phyloP scores from a whole-genome alignment of 2,888 invertebrate species.

The Mimachlamys varia region DNA sequence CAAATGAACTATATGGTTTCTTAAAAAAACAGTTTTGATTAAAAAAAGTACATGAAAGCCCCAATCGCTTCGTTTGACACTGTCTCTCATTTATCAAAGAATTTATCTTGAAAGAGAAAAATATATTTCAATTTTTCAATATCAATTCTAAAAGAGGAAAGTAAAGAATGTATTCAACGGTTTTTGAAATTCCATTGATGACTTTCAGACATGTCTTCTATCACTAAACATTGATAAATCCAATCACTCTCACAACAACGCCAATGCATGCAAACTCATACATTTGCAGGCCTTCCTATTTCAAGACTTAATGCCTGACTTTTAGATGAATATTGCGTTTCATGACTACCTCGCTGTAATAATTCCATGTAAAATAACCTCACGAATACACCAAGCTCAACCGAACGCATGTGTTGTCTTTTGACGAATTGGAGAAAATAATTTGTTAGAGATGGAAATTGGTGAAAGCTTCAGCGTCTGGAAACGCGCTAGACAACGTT shows the following conservation, averaged over 20 bases:
- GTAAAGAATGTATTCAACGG: no score
- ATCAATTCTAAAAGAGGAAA: no score
- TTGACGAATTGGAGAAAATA: conserved; percentile 33
- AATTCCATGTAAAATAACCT: conserved; percentile 22
- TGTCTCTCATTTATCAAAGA: no score
- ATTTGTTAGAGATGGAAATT: conserved; percentile 33
- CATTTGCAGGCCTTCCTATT: not conserved
- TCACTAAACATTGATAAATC: no score
- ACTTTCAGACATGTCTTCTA: no score
- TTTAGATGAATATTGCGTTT: not conserved
- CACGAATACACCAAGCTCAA: not conserved
- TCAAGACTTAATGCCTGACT: not conserved
- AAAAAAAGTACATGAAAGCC: no score
- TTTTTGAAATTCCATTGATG: no score
- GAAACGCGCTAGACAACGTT: not conserved
- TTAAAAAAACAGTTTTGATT: no score
- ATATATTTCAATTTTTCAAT: no score
- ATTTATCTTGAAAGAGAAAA: no score
- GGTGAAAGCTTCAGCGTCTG: not conserved
- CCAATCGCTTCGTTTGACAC: no score
- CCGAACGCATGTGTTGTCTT: conserved; percentile 31
- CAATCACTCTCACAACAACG: not conserved
- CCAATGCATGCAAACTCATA: not conserved
- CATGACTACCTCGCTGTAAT: not conserved
- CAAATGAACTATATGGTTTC: no score